Conservation (phyloP, 1,140 invertebrate genomes). For the Homarus americanus region DNA sequence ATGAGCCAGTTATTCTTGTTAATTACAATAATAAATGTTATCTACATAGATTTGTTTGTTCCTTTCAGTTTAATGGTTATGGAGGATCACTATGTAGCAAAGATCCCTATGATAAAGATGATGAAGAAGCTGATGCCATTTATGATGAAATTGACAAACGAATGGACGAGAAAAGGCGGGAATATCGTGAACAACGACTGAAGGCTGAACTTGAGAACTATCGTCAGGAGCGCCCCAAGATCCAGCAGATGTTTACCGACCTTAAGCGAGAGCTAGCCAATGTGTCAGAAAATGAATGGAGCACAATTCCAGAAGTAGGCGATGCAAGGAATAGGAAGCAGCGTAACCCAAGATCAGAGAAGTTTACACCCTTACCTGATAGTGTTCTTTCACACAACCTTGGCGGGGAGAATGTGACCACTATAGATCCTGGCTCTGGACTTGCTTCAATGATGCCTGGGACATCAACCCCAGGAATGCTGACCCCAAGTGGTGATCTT, state of each 20-base stretch:
- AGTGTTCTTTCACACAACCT: slow-evolving; percentile 95
- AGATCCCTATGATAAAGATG: slow-evolving; percentile 99
- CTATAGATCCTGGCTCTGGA: slow-evolving; percentile 91
- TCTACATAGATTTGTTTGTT: background rate
- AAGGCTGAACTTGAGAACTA: slow-evolving; percentile 94
- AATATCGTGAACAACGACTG: slow-evolving; percentile 90
- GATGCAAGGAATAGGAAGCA: slow-evolving; percentile 99
- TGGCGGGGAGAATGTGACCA: slow-evolving; percentile 88
- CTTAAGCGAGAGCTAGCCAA: slow-evolving; percentile 93
- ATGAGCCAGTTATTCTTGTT: background rate
- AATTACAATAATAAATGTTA: background rate
- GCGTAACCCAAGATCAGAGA: slow-evolving; percentile 95
- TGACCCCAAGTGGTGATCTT: slow-evolving; percentile 92
- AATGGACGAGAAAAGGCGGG: slow-evolving; percentile 99
- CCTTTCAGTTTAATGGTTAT: slow-evolving; percentile 93
- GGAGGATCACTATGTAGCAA: slow-evolving; percentile 98
- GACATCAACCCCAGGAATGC: slow-evolving; percentile 84
- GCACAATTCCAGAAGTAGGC: slow-evolving; percentile 98
- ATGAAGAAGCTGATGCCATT: slow-evolving; percentile 99
- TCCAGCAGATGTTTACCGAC: slow-evolving; percentile 99
- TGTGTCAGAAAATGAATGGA: slow-evolving; percentile 96
- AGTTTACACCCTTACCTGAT: slow-evolving; percentile 98
- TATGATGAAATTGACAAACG: slow-evolving; percentile 99
- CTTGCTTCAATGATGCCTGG: slow-evolving; percentile 86
- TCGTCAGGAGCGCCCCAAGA: slow-evolving; percentile 99